Conservation (phyloP, 2,113 vertebrate genomes). For the Nansenia antarctica region DNA sequence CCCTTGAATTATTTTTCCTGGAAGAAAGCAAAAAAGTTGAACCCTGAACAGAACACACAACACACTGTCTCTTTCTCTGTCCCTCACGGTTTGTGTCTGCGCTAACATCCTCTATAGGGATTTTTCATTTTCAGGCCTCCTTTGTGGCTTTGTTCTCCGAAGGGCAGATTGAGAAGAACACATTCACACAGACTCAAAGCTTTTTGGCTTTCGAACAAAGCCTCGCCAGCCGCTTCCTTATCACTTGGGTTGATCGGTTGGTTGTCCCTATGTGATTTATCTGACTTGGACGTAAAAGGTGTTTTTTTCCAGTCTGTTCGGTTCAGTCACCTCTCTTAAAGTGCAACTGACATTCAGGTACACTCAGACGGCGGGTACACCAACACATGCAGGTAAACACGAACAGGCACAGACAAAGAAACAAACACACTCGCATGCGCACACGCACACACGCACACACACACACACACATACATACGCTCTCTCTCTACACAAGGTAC, state of each 20-base stretch:
- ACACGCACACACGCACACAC: constrained; percentile 25
- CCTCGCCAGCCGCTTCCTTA: no score
- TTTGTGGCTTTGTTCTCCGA: constrained; percentile 28
- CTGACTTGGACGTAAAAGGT: no score
- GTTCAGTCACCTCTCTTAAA: constrained; percentile 32
- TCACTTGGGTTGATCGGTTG: not conserved
- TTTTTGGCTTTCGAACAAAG: constrained; percentile 15
- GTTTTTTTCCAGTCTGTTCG: constrained; percentile 1
- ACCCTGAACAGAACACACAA: not conserved
- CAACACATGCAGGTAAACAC: not conserved
- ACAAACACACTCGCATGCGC: not conserved
- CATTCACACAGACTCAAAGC: not conserved
- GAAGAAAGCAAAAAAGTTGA: constrained; percentile 11
- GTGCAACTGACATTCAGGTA: constrained; percentile 1
- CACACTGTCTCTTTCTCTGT: constrained; percentile 7
- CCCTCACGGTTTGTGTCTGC: not conserved
- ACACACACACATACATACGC: constrained; percentile 29
- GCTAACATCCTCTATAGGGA: constrained; percentile 32
- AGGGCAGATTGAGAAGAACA: constrained; percentile 11
- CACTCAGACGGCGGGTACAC: not conserved
- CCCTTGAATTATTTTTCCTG: constrained; percentile 11
- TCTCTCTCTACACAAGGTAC: constrained; percentile 14
- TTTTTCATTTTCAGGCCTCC: no score
- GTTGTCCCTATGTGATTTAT: not conserved
- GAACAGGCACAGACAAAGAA: not conserved